A percentile compares a stretch with the other conserved stretches of the same genome.
Conservation (phyloP, 2,797 vertebrate genomes). For the Erpetoichthys calabaricus region DNA sequence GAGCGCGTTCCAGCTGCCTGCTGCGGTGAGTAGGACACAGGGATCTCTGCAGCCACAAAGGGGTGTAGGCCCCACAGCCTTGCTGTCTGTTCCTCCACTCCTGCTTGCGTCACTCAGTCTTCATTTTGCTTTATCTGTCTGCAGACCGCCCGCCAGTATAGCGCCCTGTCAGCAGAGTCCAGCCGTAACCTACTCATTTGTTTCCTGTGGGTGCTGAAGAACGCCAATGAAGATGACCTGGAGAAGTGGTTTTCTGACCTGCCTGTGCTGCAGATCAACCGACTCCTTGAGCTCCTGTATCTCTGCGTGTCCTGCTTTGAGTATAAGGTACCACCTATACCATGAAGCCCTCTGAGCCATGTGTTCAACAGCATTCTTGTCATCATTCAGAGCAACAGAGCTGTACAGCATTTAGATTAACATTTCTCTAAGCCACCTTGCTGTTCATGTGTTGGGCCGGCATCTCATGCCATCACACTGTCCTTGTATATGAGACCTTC, state of each 20-base stretch:
- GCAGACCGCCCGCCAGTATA: conserved; percentile 58
- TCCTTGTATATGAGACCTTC: no score
- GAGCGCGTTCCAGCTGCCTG: conserved; percentile 51
- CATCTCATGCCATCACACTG: background rate
- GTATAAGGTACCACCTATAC: conserved; percentile 41
- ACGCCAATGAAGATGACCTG: conserved; percentile 58
- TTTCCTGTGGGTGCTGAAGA: conserved; percentile 85
- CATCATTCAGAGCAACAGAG: no score
- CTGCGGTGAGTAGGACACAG: conserved; percentile 50
- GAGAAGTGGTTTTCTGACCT: conserved; percentile 75
- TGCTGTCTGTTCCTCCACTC: background rate
- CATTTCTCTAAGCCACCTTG: background rate
- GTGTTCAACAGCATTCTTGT: background rate
- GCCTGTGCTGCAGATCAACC: conserved; percentile 67
- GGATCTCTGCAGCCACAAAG: background rate
- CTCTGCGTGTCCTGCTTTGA: conserved; percentile 78
- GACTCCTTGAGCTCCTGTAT: conserved; percentile 70
- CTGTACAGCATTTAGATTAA: background rate
- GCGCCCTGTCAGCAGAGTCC: conserved; percentile 64
- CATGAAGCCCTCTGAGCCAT: background rate
- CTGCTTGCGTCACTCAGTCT: background rate
- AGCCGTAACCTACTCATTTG: conserved; percentile 72
- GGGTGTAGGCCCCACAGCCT: background rate
- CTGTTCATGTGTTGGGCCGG: background rate
- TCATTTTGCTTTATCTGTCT: no score